Conservation (phyloP, 1,140 invertebrate species). For the Anthonomus grandis region DNA sequence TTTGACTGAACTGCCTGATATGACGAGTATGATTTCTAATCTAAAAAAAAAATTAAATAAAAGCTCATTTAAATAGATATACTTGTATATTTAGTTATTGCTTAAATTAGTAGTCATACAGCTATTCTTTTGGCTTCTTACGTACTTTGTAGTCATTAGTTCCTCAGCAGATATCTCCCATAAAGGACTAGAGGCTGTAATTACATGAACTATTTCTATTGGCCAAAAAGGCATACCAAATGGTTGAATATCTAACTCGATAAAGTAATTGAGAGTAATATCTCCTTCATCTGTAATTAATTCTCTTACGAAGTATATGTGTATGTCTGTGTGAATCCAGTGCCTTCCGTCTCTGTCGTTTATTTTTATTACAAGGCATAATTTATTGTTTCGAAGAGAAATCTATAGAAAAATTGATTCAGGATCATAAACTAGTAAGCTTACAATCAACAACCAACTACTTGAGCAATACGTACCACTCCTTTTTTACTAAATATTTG, state of each 20-base stretch:
- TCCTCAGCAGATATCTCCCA: slow-evolving; percentile 52
- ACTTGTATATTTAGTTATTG: neutral
- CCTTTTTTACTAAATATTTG: slow-evolving; percentile 60
- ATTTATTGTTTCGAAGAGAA: slow-evolving; percentile 55
- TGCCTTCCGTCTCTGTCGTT: slow-evolving; percentile 58
- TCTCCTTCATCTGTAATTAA: slow-evolving; percentile 29
- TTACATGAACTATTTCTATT: slow-evolving; percentile 58
- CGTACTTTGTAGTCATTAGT: slow-evolving; percentile 53
- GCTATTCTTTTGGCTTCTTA: neutral
- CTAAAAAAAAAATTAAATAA: too few relatives aligned
- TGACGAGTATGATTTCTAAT: slow-evolving; percentile 81
- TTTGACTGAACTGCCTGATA: slow-evolving; percentile 75
- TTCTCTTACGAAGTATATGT: slow-evolving; percentile 54
- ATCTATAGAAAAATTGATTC: slow-evolving; percentile 46
- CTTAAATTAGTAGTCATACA: neutral
- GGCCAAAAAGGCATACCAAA: slow-evolving; percentile 59
- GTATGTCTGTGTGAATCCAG: slow-evolving; percentile 54
- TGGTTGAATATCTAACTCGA: slow-evolving; percentile 25
- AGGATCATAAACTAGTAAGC: neutral
- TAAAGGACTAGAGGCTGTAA: slow-evolving; percentile 55
- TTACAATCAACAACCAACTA: neutral
- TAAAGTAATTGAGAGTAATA: slow-evolving; percentile 28
- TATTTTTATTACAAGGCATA: slow-evolving; percentile 58
- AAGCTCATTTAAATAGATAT: neutral
- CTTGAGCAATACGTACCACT: slow-evolving; percentile 48